Conservation (phyloP, 2,113 vertebrate species). For the Cercocebus atys region DNA sequence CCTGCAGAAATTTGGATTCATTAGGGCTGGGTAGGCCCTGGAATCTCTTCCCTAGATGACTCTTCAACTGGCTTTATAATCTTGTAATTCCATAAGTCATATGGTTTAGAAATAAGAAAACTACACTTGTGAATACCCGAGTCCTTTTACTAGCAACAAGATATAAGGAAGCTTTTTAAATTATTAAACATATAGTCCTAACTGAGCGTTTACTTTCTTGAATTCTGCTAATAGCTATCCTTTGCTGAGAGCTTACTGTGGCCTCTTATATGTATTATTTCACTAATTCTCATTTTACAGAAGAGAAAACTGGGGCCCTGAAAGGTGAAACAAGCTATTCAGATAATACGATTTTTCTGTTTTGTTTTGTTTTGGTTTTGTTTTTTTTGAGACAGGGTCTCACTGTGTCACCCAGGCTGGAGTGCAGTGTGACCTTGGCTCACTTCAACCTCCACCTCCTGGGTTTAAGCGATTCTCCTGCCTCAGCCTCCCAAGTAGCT, state of each 20-base stretch:
- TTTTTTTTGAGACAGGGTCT: background rate
- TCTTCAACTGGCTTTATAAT: conserved; percentile 19
- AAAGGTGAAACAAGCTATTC: conserved; percentile 9
- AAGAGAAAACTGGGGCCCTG: background rate
- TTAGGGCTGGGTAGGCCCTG: background rate
- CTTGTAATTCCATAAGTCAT: background rate
- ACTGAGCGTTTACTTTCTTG: conserved; percentile 29
- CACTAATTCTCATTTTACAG: background rate
- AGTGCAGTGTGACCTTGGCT: background rate
- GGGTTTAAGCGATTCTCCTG: too few species aligned
- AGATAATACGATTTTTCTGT: background rate
- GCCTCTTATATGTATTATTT: background rate
- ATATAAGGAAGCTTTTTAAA: conserved; percentile 15
- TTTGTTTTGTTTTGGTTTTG: background rate
- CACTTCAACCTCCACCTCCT: too few species aligned
- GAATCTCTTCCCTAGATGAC: background rate
- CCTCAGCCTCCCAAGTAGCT: too few species aligned
- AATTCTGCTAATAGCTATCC: background rate
- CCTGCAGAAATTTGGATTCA: conserved; percentile 21
- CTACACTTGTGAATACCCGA: conserved; percentile 2
- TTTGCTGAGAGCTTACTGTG: background rate
- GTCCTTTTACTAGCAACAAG: background rate
- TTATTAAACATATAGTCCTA: background rate
- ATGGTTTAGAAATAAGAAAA: conserved; percentile 44
- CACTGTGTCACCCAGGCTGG: background rate